These are phyloP conservation scores for Agonopterix arenella DNA, from an alignment of 2,888 invertebrate species.

Conservation along the genomic window DNA sequence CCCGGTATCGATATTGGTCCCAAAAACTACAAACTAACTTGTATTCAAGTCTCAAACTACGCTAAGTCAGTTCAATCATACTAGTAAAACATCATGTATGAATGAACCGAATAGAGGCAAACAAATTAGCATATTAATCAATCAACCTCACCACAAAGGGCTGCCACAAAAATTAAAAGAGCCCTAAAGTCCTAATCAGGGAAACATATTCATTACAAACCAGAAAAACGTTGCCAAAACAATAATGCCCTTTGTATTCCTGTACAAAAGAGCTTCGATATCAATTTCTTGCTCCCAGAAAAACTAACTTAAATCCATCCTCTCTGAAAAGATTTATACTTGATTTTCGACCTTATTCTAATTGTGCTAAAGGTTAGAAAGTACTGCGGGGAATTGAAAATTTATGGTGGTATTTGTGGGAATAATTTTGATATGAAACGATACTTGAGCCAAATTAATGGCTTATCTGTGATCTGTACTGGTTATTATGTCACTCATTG, in stretches of 20 bases:
- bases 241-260: constrained; percentile 51
- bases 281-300: constrained; percentile 49
- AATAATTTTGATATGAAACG: constrained; percentile 44
- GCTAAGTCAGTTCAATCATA: too few relatives aligned
- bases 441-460: constrained; percentile 72
- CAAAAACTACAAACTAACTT: too few relatives aligned
- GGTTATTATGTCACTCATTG: constrained; percentile 69
- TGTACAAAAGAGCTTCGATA: constrained; percentile 50
- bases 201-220: constrained; percentile 39
- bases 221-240: constrained; percentile 44
- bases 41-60: too few relatives aligned
- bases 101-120: too few relatives aligned
- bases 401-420: constrained; percentile 21
- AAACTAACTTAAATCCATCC: constrained; percentile 15
- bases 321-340: not conserved
- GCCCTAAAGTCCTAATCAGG: constrained; percentile 38
- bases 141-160: constrained; percentile 28
- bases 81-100: too few relatives aligned
- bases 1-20: too few relatives aligned
- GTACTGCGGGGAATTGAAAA: not conserved
- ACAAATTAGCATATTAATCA: constrained; percentile 36
- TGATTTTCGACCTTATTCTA: constrained; percentile 12
- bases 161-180: constrained; percentile 20
- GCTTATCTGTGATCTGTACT: constrained; percentile 64
- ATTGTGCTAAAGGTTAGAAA: constrained; percentile 8